Conservation (phyloP, 1,140 invertebrate species). For the Sipha flava region DNA sequence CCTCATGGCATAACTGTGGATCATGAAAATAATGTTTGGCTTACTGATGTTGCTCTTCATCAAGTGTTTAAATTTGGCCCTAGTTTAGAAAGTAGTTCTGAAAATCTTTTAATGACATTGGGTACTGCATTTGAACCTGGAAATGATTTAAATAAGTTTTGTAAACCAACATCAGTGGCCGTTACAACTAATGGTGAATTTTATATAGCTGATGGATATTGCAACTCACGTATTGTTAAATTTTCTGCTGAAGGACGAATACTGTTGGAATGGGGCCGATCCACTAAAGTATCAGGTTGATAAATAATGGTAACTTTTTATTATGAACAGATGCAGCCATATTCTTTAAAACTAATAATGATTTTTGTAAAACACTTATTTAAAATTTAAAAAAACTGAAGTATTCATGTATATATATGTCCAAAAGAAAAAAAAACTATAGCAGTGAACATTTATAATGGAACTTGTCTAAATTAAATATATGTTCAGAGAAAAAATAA, state of each 20-base stretch:
- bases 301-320: slow-evolving; percentile 6
- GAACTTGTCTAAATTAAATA: too few relatives aligned
- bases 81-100: slow-evolving; percentile 39
- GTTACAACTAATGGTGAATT: slow-evolving; percentile 72
- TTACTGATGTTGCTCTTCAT: slow-evolving; percentile 89
- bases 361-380: too few relatives aligned
- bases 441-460: too few relatives aligned
- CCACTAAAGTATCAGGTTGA: slow-evolving; percentile 35
- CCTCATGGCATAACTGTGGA: slow-evolving; percentile 90
- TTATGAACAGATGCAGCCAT: neutral
- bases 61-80: slow-evolving; percentile 74
- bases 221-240: slow-evolving; percentile 83
- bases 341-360: neutral
- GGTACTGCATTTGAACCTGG: slow-evolving; percentile 66
- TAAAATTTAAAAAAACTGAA: too few relatives aligned
- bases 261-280: slow-evolving; percentile 56
- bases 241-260: slow-evolving; percentile 62
- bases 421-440: too few relatives aligned
- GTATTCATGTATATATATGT: too few relatives aligned
- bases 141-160: slow-evolving; percentile 68
- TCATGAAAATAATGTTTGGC: slow-evolving; percentile 68
- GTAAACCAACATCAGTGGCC: slow-evolving; percentile 87
- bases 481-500: too few relatives aligned
- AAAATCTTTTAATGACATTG: slow-evolving; percentile 35
- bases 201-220: slow-evolving; percentile 92